Evolutionary conservation across 2,888 invertebrate genomes (phyloP).

Genomic region (Nineta flava): DNA sequence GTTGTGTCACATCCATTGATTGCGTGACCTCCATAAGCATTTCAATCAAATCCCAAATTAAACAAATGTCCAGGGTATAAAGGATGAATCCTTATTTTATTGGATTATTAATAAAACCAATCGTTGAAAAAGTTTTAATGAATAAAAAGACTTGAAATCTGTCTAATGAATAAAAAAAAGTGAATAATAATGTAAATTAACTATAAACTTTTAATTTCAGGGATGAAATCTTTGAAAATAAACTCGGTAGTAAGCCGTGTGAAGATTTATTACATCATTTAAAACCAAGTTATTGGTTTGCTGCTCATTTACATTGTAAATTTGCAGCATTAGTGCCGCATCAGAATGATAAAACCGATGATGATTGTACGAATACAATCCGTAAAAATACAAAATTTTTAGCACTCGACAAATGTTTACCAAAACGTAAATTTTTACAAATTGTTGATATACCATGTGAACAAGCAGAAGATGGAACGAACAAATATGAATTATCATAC

Average conservation of each 20-base stretch:
- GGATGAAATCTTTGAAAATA: constrained; percentile 64
- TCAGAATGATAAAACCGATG: constrained; percentile 18
- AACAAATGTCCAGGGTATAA: too few species aligned
- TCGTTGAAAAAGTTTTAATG: too few species aligned
- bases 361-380: constrained; percentile 22
- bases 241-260: constrained; percentile 76
- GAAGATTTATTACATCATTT: constrained; percentile 65
- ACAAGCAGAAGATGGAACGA: constrained; percentile 31
- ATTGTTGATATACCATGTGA: constrained; percentile 38
- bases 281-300: constrained; percentile 87
- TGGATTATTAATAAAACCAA: too few species aligned
- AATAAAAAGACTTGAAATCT: too few species aligned
- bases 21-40: too few species aligned
- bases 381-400: constrained; percentile 62
- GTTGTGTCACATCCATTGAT: too few species aligned
- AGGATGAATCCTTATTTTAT: too few species aligned
- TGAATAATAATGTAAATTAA: too few species aligned
- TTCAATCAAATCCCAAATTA: too few species aligned
- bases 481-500: constrained; percentile 43
- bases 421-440: constrained; percentile 76
- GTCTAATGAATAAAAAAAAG: too few species aligned
- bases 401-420: constrained; percentile 93
- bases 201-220: constrained; percentile 36
- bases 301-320: constrained; percentile 93
- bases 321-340: constrained; percentile 82